Percentiles rank a stretch among this genome's conserved stretches.
phyloP scores from a whole-genome alignment of 2,888 invertebrate genomes.

The Bibio marci region DNA sequence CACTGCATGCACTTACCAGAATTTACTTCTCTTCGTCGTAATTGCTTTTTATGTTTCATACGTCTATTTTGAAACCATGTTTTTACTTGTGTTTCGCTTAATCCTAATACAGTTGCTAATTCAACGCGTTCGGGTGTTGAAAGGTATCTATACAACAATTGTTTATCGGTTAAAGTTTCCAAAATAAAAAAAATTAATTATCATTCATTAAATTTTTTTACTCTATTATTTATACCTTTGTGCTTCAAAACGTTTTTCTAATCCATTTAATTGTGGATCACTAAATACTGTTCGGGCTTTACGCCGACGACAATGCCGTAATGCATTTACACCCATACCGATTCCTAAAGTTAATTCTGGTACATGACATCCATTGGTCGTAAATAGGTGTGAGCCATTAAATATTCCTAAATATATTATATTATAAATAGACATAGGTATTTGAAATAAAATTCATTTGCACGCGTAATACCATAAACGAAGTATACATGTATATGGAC shows the following conservation, averaged over 20 bases:
- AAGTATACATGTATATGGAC: no score
- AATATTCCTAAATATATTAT: constrained; percentile 22
- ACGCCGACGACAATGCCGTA: constrained; percentile 85
- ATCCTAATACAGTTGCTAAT: constrained; percentile 75
- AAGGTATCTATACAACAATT: constrained; percentile 38
- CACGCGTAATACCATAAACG: no score
- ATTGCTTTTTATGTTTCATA: constrained; percentile 92
- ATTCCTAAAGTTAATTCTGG: constrained; percentile 28
- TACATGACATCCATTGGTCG: constrained; percentile 21
- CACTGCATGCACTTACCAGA: constrained; percentile 29
- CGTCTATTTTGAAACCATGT: constrained; percentile 97
- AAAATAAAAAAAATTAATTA: background rate
- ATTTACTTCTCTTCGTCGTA: constrained; percentile 30
- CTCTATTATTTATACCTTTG: constrained; percentile 38
- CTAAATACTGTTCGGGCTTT: constrained; percentile 92
- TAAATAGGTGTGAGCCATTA: constrained; percentile 26
- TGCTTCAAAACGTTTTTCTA: constrained; percentile 88
- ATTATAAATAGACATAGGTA: no score
- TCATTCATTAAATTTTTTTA: background rate
- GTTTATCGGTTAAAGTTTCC: no score
- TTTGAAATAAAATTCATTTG: no score
- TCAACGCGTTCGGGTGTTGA: constrained; percentile 94
- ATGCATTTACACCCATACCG: constrained; percentile 37
- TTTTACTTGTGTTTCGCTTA: constrained; percentile 93
- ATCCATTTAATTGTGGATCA: constrained; percentile 63